These are phyloP conservation scores for Onychomys leucogaster DNA, from an alignment of 2,797 vertebrate genomes.

Conservation along the genomic window DNA sequence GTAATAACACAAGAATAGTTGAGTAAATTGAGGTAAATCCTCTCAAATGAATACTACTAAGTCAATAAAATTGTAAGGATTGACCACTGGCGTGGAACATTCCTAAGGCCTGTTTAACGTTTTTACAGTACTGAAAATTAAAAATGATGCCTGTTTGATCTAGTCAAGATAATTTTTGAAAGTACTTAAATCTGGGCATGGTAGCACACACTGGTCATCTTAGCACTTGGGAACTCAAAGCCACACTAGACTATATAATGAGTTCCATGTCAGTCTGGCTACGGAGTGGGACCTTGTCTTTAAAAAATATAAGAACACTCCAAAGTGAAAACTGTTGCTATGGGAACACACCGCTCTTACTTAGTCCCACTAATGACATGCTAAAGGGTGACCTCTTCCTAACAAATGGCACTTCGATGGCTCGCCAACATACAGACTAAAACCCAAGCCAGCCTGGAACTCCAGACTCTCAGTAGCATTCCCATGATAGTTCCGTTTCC, in stretches of 20 bases:
- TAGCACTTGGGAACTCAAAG: neutral
- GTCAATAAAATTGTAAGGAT: conserved; percentile 58
- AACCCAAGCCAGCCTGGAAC: neutral
- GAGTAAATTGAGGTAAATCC: conserved; percentile 71
- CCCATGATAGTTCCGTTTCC: neutral
- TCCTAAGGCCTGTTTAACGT: conserved; percentile 50
- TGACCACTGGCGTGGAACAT: neutral
- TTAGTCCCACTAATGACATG: conserved; percentile 9
- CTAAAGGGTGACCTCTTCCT: neutral
- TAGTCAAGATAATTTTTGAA: neutral
- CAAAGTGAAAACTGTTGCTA: conserved; percentile 19
- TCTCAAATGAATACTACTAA: conserved; percentile 65
- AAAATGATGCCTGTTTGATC: neutral
- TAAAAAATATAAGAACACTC: conserved; percentile 6
- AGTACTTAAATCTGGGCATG: neutral
- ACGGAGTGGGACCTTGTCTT: neutral
- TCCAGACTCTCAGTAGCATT: neutral
- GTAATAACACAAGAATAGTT: conserved; percentile 58
- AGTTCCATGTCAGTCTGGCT: neutral
- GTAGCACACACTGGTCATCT: neutral
- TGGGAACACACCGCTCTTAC: neutral
- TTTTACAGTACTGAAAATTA: conserved; percentile 49
- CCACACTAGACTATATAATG: neutral
- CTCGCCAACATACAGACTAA: neutral
- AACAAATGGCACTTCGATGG: neutral